These are phyloP conservation scores for Peromyscus nudipes DNA, from an alignment of 2,797 vertebrate species.

Conservation along the genomic window DNA sequence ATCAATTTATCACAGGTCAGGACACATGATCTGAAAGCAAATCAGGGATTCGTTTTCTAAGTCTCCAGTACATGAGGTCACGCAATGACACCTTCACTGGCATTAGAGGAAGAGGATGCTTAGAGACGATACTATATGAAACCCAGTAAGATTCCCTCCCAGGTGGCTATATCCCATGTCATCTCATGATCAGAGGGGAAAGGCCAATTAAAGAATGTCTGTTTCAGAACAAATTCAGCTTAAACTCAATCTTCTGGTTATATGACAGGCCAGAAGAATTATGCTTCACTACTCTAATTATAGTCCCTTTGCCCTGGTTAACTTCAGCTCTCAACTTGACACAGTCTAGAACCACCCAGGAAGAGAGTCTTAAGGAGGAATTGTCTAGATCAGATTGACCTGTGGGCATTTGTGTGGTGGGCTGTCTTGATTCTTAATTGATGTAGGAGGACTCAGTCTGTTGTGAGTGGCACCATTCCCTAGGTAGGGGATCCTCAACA, in stretches of 20 bases:
- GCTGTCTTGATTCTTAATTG: neutral
- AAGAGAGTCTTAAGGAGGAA: neutral
- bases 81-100: neutral
- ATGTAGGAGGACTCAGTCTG: neutral
- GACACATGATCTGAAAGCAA: conserved; percentile 60
- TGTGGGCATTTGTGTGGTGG: neutral
- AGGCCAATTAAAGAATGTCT: neutral
- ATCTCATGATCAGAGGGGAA: neutral
- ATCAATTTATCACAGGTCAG: conserved; percentile 80
- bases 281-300: neutral
- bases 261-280: neutral
- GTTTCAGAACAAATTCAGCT: conserved; percentile 48
- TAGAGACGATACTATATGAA: neutral
- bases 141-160: neutral
- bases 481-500: neutral
- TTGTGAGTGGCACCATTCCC: neutral
- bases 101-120: neutral
- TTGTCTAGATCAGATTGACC: neutral
- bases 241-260: neutral
- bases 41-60: conserved; percentile 62
- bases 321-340: neutral
- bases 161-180: neutral
- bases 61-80: neutral
- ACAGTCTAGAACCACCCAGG: neutral
- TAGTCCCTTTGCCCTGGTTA: neutral